phyloP scores from a whole-genome alignment of 1,140 invertebrate species.

The Pseudachorutes palmiensis region DNA sequence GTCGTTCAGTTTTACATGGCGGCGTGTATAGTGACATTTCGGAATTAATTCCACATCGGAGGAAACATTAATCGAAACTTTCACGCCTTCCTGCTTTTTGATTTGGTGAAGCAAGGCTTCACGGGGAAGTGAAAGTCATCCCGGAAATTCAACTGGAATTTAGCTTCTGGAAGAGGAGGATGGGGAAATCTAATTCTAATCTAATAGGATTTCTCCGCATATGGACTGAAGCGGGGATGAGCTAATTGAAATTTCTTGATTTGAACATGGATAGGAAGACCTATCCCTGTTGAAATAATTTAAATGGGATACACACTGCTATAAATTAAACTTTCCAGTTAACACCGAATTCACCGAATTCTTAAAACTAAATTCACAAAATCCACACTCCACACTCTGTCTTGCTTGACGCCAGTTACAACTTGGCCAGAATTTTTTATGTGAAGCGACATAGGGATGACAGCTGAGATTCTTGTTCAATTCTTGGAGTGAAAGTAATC shows the following conservation, averaged over 20 bases:
- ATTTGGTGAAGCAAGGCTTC: conserved; percentile 20
- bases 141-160: background rate
- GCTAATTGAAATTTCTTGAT: background rate
- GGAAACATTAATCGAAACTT: conserved; percentile 38
- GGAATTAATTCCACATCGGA: conserved; percentile 37
- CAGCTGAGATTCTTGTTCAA: background rate
- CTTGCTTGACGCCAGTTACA: no score
- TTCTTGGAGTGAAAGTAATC: no score
- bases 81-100: conserved; percentile 35
- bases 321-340: no score
- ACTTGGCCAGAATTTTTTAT: no score
- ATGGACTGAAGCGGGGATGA: background rate
- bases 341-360: no score
- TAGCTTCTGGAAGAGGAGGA: background rate
- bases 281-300: no score
- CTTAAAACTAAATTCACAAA: no score
- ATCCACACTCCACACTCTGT: no score
- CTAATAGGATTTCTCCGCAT: background rate
- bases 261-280: background rate
- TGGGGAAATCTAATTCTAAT: background rate
- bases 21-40: conserved; percentile 32
- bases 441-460: background rate
- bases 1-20: no score
- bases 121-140: background rate
- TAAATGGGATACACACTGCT: no score